Conservation (phyloP, 2,888 invertebrate species). For the Hydroisotoma schaefferi region DNA sequence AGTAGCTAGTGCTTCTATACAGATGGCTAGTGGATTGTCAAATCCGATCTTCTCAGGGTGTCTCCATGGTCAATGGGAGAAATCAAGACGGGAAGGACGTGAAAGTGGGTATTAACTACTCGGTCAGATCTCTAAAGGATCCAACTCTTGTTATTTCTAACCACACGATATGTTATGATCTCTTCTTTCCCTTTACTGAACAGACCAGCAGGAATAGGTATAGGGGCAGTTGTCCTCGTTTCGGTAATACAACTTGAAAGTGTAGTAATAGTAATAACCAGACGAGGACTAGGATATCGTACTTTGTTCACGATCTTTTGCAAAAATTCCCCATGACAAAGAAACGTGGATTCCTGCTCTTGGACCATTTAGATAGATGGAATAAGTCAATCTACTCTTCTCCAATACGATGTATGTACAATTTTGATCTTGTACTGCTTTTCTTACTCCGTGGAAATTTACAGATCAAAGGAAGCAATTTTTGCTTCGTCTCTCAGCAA, state of each 20-base stretch:
- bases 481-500: not conserved
- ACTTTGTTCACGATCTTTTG: not conserved
- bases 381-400: not conserved
- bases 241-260: not conserved
- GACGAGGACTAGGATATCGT: no score
- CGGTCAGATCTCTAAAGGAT: not conserved
- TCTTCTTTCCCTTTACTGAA: not conserved
- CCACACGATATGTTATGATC: conserved; percentile 8
- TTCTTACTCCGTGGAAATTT: not conserved
- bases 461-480: conserved; percentile 7
- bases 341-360: not conserved
- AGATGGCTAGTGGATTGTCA: no score
- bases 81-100: conserved; percentile 7
- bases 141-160: not conserved
- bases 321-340: conserved; percentile 10
- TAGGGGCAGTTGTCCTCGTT: not conserved
- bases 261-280: not conserved
- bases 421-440: not conserved
- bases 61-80: conserved; percentile 5
- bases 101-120: conserved; percentile 5
- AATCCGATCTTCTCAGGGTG: not conserved
- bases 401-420: not conserved
- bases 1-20: no score
- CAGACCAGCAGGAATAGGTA: no score
- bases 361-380: no score